Conservation (phyloP, 2,113 vertebrate genomes). For the Gallinago jamesoni region DNA sequence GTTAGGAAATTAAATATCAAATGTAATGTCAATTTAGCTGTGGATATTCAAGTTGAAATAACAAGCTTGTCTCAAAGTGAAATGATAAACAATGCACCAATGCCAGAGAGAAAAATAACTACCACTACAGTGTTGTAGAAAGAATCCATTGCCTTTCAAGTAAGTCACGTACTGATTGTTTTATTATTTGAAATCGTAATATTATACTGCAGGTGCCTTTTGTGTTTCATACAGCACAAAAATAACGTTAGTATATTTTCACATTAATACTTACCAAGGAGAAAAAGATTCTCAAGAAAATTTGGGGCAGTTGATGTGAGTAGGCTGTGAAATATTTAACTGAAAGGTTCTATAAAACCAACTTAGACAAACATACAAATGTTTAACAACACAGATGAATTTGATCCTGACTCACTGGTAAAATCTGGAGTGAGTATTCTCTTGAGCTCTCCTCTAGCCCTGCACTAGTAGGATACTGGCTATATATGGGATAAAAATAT, state of each 20-base stretch:
- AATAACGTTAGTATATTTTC: neutral
- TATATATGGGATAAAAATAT: neutral
- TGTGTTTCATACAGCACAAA: neutral
- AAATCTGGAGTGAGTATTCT: neutral
- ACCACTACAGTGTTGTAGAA: neutral
- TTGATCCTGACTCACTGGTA: neutral
- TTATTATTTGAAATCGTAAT: neutral
- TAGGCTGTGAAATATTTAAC: neutral
- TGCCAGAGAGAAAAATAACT: neutral
- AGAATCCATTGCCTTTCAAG: neutral
- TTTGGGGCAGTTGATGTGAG: neutral
- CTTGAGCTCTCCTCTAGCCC: neutral
- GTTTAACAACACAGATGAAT: neutral
- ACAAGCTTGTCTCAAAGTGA: neutral
- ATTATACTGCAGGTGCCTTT: neutral
- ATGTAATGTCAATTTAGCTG: neutral
- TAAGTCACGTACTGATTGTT: neutral
- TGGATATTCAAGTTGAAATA: neutral
- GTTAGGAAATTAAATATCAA: neutral
- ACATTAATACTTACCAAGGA: neutral
- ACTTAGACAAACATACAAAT: neutral
- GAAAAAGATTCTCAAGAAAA: neutral
- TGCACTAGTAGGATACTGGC: neutral
- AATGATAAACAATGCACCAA: neutral
- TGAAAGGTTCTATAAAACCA: neutral